Conservation (phyloP, 2,888 invertebrate genomes). For the Limulus polyphemus region DNA sequence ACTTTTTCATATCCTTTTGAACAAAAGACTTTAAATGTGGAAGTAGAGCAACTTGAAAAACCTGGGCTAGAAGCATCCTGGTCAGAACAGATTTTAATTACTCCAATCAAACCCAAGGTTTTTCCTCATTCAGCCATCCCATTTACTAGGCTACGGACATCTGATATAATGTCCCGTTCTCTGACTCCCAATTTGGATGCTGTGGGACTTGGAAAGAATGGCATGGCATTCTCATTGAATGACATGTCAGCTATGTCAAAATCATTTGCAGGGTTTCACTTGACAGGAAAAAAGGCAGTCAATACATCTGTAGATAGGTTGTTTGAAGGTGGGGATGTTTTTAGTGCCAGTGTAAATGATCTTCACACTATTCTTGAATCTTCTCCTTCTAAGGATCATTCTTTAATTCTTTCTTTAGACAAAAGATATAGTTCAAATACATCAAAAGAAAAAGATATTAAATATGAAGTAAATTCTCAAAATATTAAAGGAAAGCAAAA, state of each 20-base stretch:
- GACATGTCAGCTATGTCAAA: slow-evolving; percentile 48
- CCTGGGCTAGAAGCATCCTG: slow-evolving; percentile 88
- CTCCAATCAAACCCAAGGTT: slow-evolving; percentile 80
- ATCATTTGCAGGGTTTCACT: slow-evolving; percentile 76
- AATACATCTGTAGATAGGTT: slow-evolving; percentile 78
- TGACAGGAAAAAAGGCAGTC: slow-evolving; percentile 54
- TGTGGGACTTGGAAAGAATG: slow-evolving; percentile 39
- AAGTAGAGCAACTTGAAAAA: slow-evolving; percentile 73
- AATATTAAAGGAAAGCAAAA: too few relatives aligned
- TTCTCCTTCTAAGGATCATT: too few relatives aligned
- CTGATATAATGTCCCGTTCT: slow-evolving; percentile 82
- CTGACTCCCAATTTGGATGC: slow-evolving; percentile 61
- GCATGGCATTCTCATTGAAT: slow-evolving; percentile 49
- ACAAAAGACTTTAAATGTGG: slow-evolving; percentile 64
- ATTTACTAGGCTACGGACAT: slow-evolving; percentile 71
- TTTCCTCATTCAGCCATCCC: slow-evolving; percentile 94
- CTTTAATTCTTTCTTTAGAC: too few relatives aligned
- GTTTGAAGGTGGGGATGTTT: slow-evolving; percentile 47
- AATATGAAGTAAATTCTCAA: too few relatives aligned
- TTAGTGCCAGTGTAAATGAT: slow-evolving; percentile 23
- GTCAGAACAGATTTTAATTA: slow-evolving; percentile 93
- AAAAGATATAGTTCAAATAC: too few relatives aligned
- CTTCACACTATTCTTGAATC: slow-evolving; percentile 15
- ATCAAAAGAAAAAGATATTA: too few relatives aligned
- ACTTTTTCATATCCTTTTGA: slow-evolving; percentile 91